These are phyloP conservation scores for Baccha elongata DNA, from an alignment of 2,888 invertebrate species.

Conservation along the genomic window DNA sequence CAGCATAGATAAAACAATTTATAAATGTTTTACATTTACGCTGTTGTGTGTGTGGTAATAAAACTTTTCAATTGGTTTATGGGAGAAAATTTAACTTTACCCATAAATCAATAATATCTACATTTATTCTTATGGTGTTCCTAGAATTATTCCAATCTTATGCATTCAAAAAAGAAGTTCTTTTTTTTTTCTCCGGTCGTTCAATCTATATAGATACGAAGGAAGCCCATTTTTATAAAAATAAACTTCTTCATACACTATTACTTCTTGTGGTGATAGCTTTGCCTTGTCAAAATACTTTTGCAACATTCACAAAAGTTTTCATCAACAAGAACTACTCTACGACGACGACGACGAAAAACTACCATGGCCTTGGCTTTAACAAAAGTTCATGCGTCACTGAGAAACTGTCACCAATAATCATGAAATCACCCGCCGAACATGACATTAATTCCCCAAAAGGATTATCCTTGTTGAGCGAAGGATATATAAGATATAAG, in stretches of 20 bases:
- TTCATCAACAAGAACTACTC: slow-evolving; percentile 3
- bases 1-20: slow-evolving; percentile 1
- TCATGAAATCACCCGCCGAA: slow-evolving; percentile 68
- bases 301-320: slow-evolving; percentile 41
- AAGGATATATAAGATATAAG: slow-evolving; percentile 43
- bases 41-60: background rate
- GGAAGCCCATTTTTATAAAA: slow-evolving; percentile 23
- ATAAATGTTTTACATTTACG: slow-evolving; percentile 5
- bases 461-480: slow-evolving; percentile 58
- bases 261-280: background rate
- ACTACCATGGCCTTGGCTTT: slow-evolving; percentile 21
- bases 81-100: slow-evolving; percentile 47
- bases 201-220: background rate
- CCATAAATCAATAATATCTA: slow-evolving; percentile 53
- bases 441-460: slow-evolving; percentile 65
- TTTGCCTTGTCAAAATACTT: slow-evolving; percentile 61
- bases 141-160: slow-evolving; percentile 19
- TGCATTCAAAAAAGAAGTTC: background rate
- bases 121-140: slow-evolving; percentile 9
- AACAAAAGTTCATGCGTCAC: slow-evolving; percentile 51
- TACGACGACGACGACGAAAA: background rate
- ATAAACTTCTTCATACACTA: slow-evolving; percentile 21
- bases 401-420: slow-evolving; percentile 65
- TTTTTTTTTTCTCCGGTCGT: background rate
- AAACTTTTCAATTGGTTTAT: slow-evolving; percentile 59